Percentiles rank a stretch among this genome's conserved stretches.
phyloP scores from a whole-genome alignment of 1,140 invertebrate species.

The Cotesia chilonis region DNA sequence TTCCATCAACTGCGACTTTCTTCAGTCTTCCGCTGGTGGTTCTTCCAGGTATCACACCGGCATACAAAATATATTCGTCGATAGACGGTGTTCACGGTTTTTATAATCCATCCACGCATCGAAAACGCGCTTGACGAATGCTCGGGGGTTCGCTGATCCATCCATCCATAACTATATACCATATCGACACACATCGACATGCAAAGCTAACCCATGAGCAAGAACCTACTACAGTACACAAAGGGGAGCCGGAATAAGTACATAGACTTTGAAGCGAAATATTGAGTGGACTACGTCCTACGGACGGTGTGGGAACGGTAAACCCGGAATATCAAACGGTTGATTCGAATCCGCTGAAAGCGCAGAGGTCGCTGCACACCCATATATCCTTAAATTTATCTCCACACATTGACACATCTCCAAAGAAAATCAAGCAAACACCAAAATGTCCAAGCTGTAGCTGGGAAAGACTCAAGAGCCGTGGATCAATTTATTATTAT shows the following conservation, averaged over 20 bases:
- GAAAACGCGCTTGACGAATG: constrained; percentile 27
- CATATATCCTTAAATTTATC: neutral
- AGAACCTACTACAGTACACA: too few species aligned
- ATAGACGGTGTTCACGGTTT: constrained; percentile 21
- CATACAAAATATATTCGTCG: neutral
- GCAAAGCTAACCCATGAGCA: neutral
- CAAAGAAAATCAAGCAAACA: too few species aligned
- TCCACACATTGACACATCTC: too few species aligned
- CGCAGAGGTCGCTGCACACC: constrained; percentile 12
- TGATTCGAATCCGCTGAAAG: constrained; percentile 10
- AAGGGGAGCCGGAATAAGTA: neutral
- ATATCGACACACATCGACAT: neutral
- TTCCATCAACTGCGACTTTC: neutral
- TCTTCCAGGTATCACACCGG: neutral
- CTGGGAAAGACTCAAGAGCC: too few species aligned
- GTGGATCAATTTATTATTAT: constrained; percentile 30
- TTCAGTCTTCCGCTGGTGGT: neutral
- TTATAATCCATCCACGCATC: constrained; percentile 38
- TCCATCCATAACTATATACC: neutral
- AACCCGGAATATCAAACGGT: constrained; percentile 28
- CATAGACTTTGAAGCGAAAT: neutral
- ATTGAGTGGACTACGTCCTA: constrained; percentile 11
- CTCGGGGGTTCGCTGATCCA: neutral
- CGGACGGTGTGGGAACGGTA: constrained; percentile 24
- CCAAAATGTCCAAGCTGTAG: too few species aligned